Base-by-base conservation (phyloP, 2,113 vertebrate species). In the Pelobates fuscus region DNA sequence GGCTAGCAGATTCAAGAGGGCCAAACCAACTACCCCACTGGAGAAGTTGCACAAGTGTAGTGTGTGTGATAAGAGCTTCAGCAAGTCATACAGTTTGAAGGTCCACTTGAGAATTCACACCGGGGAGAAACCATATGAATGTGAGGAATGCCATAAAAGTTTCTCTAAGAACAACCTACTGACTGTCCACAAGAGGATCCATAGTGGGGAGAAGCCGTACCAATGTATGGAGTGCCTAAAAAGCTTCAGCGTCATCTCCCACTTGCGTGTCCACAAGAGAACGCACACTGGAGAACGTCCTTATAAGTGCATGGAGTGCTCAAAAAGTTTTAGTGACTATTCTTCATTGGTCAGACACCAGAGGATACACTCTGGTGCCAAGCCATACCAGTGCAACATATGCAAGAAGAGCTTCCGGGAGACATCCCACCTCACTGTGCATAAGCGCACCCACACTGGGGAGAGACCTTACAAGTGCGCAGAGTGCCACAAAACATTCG, bases 21-120 rank as follows among this genome's bases (percentile, higher is more conserved):
- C 49, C 10, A 74, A 74, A 23, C 71, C 71, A 4, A 20, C 49
- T 7, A 17, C 30, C 15, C 61, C 29, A 2, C 30, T 32, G 0
- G 62, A 74, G 24, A 74, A 65, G 62, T 2, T 74, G 15, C 71
- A 74, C 32, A 66, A 66, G 32, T 74, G 71, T 26, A 32, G 43
- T 8, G 30, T 74, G 18, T 74, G 71, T 18, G 71, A 66, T 12
- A 74, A 74, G 52, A 49, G 62, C 10, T 74, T 74, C 32, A 65
- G 49, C 7, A 74, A 66, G 52, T 44, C 61, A 23, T 74, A 74
- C 52, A 74, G 30, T 21, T 49, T 74, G 2, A 74, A 74, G 27
- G 62, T 74, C n/a, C 71, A 74, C 11, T 62, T 74, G 29, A 74
- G 71, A n/a, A 63, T 52, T 17, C 71, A 74, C 62, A 66, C 71